phyloP scores from a whole-genome alignment of 2,797 vertebrate genomes.

The Mus minutoides region DNA sequence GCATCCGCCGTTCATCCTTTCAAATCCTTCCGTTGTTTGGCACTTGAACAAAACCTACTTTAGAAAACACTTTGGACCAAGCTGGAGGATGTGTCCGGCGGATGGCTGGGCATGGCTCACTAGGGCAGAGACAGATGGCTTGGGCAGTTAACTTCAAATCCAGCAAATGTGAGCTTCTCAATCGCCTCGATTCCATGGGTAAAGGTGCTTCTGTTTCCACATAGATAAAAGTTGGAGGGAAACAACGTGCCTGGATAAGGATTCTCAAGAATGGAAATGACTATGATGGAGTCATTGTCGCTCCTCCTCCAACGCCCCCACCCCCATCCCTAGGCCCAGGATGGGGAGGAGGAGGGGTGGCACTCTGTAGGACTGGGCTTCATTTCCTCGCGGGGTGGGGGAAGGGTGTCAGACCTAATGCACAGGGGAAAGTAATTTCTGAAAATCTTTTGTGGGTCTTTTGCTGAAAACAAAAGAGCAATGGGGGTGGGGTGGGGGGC shows the following conservation, averaged over 20 bases:
- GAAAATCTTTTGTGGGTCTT: slow-evolving; percentile 6
- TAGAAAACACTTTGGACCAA: slow-evolving; percentile 45
- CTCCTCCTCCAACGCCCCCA: slow-evolving; percentile 63
- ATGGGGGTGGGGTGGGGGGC: background rate
- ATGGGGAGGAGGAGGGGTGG: slow-evolving; percentile 26
- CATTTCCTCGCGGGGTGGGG: background rate
- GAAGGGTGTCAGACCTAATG: background rate
- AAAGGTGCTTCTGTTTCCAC: slow-evolving; percentile 11
- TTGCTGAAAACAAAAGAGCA: background rate
- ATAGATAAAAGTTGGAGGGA: slow-evolving; percentile 33
- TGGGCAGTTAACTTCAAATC: slow-evolving; percentile 42
- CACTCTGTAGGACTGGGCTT: background rate
- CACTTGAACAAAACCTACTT: slow-evolving; percentile 66
- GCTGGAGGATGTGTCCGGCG: background rate
- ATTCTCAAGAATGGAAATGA: slow-evolving; percentile 55
- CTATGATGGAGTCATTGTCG: slow-evolving; percentile 74
- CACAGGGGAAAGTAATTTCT: background rate
- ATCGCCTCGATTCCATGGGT: background rate
- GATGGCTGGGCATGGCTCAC: background rate
- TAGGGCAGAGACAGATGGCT: background rate
- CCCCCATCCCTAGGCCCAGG: background rate
- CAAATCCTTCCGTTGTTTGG: slow-evolving; percentile 68
- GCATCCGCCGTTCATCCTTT: slow-evolving; percentile 53
- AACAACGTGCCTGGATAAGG: background rate
- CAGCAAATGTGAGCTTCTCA: background rate